Conservation (phyloP, 1,140 invertebrate genomes). For the Drosophila melanogaster region DNA sequence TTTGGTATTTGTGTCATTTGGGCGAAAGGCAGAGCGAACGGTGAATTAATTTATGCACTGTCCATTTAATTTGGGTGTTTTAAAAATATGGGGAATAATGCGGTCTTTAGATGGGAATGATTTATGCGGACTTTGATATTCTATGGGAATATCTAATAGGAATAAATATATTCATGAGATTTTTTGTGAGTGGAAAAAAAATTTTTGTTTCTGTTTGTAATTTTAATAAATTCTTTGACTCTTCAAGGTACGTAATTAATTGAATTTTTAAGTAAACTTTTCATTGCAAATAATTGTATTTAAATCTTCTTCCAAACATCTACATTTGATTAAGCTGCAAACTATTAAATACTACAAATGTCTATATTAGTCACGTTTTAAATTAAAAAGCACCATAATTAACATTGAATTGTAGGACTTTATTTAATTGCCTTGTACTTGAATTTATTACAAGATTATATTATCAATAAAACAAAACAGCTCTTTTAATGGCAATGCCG, state of each 20-base stretch:
- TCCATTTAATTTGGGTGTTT: constrained; percentile 35
- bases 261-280: too few species aligned
- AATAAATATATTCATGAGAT: constrained; percentile 17
- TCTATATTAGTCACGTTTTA: too few species aligned
- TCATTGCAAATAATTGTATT: background rate
- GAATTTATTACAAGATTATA: background rate
- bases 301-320: too few species aligned
- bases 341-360: background rate
- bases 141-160: constrained; percentile 14
- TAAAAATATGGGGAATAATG: constrained; percentile 18
- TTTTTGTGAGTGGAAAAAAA: background rate
- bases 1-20: constrained; percentile 31
- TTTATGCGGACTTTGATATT: constrained; percentile 14
- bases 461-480: background rate
- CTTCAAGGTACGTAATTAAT: too few species aligned
- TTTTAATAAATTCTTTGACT: background rate
- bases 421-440: background rate
- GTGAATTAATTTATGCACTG: constrained; percentile 35
- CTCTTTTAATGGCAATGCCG: background rate
- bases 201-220: constrained; percentile 4
- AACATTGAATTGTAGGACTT: background rate
- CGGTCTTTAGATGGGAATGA: constrained; percentile 8
- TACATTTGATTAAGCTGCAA: background rate
- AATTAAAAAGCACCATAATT: background rate
- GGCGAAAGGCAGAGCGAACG: constrained; percentile 25